These are phyloP conservation scores for Pantala flavescens DNA, from an alignment of 1,140 invertebrate species.

Conservation along the genomic window DNA sequence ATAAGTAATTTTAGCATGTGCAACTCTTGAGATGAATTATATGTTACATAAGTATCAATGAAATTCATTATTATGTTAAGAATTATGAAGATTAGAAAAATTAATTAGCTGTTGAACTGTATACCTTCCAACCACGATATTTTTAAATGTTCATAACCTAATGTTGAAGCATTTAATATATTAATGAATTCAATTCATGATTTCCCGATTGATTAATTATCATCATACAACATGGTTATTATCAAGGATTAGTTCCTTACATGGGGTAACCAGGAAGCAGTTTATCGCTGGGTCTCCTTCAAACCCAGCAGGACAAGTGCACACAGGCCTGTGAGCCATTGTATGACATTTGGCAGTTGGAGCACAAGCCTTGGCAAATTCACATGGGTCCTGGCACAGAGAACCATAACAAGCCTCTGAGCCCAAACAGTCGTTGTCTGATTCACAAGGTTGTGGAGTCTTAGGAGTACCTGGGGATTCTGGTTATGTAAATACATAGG, in stretches of 20 bases:
- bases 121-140: too few species aligned
- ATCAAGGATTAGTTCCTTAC: slow-evolving; percentile 41
- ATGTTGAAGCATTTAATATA: too few species aligned
- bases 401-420: slow-evolving; percentile 63
- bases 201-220: too few species aligned
- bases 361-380: slow-evolving; percentile 59
- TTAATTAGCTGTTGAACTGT: too few species aligned
- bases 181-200: too few species aligned
- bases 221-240: too few species aligned
- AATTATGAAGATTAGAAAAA: too few species aligned
- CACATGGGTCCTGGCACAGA: slow-evolving; percentile 60
- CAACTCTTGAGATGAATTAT: too few species aligned
- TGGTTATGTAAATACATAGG: slow-evolving; percentile 30
- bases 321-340: slow-evolving; percentile 63
- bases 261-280: slow-evolving; percentile 54
- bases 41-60: too few species aligned
- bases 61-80: too few species aligned
- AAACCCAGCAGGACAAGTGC: slow-evolving; percentile 58
- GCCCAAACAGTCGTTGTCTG: slow-evolving; percentile 61
- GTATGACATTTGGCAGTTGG: slow-evolving; percentile 56
- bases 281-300: slow-evolving; percentile 65
- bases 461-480: slow-evolving; percentile 51
- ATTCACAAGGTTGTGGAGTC: slow-evolving; percentile 55
- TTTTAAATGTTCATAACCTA: too few species aligned
- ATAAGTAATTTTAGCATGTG: too few species aligned